Base-by-base conservation (phyloP, 2,797 vertebrate species). In the Sciurus vulgaris region DNA sequence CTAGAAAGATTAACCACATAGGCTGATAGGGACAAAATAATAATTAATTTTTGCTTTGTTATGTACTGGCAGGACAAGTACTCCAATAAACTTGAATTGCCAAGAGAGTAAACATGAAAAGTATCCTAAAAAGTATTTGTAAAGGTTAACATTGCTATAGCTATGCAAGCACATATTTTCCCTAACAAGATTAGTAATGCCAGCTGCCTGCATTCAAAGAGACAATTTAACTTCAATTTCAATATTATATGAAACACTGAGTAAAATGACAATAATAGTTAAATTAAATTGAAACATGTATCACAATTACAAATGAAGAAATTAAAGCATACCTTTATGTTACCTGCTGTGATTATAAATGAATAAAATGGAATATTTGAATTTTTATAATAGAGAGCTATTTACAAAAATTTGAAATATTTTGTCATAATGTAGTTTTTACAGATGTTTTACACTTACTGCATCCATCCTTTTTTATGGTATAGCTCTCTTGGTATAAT, bases 141-240 rank as follows among this genome's bases (percentile, higher is more conserved):
- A 79, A 85, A 96, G 44, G 63, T 94, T 96, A 87, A 90, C 47
- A 38, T 70, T 83, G 44, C 38, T 63, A 28, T 13, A 81, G n/a
- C 47, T 94, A 90, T 51, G 11, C 35, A 87, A 84, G n/a, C 70
- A 59, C 73, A 49, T 63, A 87, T 97, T 95, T 93, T 82, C 44
- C 22, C 63, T 95, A 95, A 96, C 33, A 91, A 93, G 91, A 79
- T 97, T 96, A 95, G 89, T 81, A 91, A 93, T 72, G 26, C 93
- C 91, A 94, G 72, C 74, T 94, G 41, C 74, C 44, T 96, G 44
- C 54, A 94, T 91, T 95, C 86, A 51, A 83, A 93, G 72, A 89
- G 76, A 93, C n/a, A 96, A 95, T 96, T 96, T 93, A 89, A 84
- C 41, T 95, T 94, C 86, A 93, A 65, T 89, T 89, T 77, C 73